Evolutionary conservation across 2,113 vertebrate genomes (phyloP), one percentile per base, ranked within the genome.

Genomic region (Ciconia maguari): DNA sequence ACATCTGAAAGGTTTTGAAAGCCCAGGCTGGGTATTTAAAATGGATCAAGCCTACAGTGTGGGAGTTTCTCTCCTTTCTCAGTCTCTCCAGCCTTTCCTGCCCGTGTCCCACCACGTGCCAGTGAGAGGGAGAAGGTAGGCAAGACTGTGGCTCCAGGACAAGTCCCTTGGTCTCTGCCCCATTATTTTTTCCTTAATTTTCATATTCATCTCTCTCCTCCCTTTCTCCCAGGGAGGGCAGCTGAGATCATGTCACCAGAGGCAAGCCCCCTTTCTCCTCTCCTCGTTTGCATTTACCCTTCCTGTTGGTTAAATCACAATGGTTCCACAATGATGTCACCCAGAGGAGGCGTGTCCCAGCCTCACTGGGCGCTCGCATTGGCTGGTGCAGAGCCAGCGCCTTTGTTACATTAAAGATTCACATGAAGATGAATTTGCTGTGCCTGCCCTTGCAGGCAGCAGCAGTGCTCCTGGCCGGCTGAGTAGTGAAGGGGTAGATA

Each of bases 381-480:
- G 46, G 22, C 60, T 0, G 0, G 30, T 70, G 75, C n/a, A 94
- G 26, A 62, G 34, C 2, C 51, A 66, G 66, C 71, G 20, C 6
- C 21, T 62, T 76, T 58, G 18, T 68, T 54, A 58, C 2, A 2
- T 41, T 64, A 42, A 58, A 83, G 42, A 80, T 49, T 54, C 32
- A 16, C 15, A 52, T 2, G 7, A 51, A 72, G 18, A 69, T 46
- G 7, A 27, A 52, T 48, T 75, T 76, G 32, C 11, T 41, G 17
- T n/a, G 48, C 49, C 30, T 48, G 20, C 24, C 27, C 52, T 54
- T 77, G 52, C 18, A 91, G 36, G 42, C 21, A 89, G 57, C 3
- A 0, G 16, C 57, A 68, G 68, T 0, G 6, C 4, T 41, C 27
- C 25, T 0, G 1, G 16, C 4, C 1, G 52, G 42, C 36, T 84